A percentile compares a stretch with the other conserved stretches of the same genome.
phyloP scores from a whole-genome alignment of 2,888 invertebrate genomes.

The Listrodromus nycthemerus region DNA sequence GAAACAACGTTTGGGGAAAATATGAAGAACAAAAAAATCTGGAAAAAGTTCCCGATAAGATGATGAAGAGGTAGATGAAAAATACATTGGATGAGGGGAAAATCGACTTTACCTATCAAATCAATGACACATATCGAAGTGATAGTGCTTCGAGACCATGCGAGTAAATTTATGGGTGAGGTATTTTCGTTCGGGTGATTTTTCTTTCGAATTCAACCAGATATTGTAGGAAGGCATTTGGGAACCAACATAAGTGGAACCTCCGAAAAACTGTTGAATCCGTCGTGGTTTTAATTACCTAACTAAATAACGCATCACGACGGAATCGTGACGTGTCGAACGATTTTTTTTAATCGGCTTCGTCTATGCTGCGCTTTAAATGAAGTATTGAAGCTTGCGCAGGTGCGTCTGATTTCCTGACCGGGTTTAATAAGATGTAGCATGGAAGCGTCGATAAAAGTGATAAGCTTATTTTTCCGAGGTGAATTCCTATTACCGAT shows the following conservation, averaged over 20 bases:
- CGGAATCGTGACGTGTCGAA: background rate
- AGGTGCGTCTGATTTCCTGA: slow-evolving; percentile 5
- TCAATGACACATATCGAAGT: background rate
- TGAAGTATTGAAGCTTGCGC: background rate
- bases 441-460: slow-evolving; percentile 18
- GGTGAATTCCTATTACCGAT: slow-evolving; percentile 32
- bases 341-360: background rate
- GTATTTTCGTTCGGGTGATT: background rate
- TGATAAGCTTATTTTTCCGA: slow-evolving; percentile 15
- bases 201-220: background rate
- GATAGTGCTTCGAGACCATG: background rate
- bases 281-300: background rate
- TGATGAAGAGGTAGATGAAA: too few species aligned
- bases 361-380: background rate
- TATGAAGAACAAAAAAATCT: too few species aligned
- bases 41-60: too few species aligned
- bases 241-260: background rate
- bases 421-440: background rate
- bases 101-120: background rate
- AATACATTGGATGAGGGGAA: too few species aligned
- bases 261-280: slow-evolving; percentile 13
- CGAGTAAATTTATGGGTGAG: background rate
- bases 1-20: too few species aligned
- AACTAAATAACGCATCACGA: slow-evolving; percentile 5
- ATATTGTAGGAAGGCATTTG: background rate